Percentiles rank a stretch among this genome's conserved stretches.
These are phyloP conservation scores for Unio delphinus DNA, from an alignment of 2,888 invertebrate species.

Conservation along the genomic window DNA sequence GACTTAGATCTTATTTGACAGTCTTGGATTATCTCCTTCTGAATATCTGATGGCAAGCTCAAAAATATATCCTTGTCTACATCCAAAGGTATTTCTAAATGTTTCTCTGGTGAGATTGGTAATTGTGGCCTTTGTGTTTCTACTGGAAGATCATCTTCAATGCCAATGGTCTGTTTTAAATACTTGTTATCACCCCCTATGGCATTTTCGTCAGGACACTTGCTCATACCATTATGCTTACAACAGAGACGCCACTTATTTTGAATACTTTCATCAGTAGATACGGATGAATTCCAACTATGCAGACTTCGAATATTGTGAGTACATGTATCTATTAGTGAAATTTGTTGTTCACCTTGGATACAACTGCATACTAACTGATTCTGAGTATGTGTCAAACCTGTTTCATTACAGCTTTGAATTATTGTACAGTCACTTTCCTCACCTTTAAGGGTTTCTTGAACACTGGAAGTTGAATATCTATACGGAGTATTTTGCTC, in stretches of 20 bases:
- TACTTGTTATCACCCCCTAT: neutral
- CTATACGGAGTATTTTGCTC: no score
- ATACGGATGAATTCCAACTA: neutral
- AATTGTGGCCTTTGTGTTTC: neutral
- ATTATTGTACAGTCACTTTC: no score
- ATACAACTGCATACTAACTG: neutral
- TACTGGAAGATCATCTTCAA: neutral
- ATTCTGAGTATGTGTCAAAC: neutral
- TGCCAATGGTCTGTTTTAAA: neutral
- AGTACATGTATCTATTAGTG: no score
- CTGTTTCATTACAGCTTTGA: no score
- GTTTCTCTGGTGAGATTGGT: neutral
- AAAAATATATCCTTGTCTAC: constrained; percentile 50
- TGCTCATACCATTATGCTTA: no score
- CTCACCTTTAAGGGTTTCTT: no score
- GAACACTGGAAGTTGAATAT: no score
- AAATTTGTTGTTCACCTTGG: neutral
- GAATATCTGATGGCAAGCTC: constrained; percentile 48
- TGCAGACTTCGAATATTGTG: neutral
- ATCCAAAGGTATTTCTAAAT: constrained; percentile 21
- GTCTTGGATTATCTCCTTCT: constrained; percentile 44
- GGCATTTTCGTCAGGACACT: no score
- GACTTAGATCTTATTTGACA: constrained; percentile 14
- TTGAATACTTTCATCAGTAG: no score
- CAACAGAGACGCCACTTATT: no score